Evolutionary conservation across 1,140 invertebrate species (phyloP).

Genomic region (Telenomus remus): DNA sequence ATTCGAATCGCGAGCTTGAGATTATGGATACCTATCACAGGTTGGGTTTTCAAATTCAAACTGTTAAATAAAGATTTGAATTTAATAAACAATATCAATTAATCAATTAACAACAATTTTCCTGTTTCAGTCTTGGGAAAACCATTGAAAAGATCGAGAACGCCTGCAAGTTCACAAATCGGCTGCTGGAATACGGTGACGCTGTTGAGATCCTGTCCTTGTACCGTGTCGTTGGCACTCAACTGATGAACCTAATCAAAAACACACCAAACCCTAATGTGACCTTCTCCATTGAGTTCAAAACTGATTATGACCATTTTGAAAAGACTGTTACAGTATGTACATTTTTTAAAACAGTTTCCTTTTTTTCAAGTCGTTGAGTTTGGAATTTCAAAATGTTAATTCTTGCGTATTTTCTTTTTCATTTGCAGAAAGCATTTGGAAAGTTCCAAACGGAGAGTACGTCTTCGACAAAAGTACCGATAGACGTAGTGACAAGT

Average conservation of each 20-base stretch:
- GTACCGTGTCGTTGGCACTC: constrained; percentile 84
- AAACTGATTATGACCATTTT: constrained; percentile 87
- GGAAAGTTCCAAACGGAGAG: constrained; percentile 82
- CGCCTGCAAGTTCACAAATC: constrained; percentile 87
- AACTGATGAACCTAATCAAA: constrained; percentile 85
- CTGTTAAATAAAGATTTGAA: too few species aligned
- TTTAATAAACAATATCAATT: too few species aligned
- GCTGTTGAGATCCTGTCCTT: constrained; percentile 87
- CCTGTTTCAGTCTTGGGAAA: constrained; percentile 80
- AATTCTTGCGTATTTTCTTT: too few species aligned
- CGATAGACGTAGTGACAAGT: constrained; percentile 48
- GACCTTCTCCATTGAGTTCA: constrained; percentile 87
- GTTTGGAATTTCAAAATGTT: too few species aligned
- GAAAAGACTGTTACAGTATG: constrained; percentile 78
- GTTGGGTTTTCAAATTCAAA: constrained; percentile 58
- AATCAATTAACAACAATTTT: too few species aligned
- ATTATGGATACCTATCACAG: constrained; percentile 91
- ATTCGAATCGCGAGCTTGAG: constrained; percentile 88
- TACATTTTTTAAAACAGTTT: too few species aligned
- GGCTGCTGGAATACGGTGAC: constrained; percentile 87
- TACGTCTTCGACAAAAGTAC: constrained; percentile 62
- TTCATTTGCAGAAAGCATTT: constrained; percentile 79
- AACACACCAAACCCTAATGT: constrained; percentile 87
- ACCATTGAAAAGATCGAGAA: constrained; percentile 88
- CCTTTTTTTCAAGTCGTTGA: too few species aligned